Percentiles rank a stretch among this genome's conserved stretches.
phyloP scores from a whole-genome alignment of 2,797 vertebrate genomes.

The Rhincodon typus region DNA sequence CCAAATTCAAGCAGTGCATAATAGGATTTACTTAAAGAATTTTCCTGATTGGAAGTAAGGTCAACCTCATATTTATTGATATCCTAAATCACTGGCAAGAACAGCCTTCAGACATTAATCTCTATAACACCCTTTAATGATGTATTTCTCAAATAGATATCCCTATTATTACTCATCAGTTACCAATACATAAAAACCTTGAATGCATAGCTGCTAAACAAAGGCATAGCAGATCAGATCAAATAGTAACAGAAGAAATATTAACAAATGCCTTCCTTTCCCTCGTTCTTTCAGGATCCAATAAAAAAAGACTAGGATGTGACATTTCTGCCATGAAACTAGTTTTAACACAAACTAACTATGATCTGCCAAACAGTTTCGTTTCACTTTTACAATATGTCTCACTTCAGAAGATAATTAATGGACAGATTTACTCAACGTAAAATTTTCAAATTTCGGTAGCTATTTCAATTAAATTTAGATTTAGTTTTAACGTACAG shows the following conservation, averaged over 20 bases:
- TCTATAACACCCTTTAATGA: neutral
- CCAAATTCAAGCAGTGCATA: neutral
- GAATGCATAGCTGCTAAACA: neutral
- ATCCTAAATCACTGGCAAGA: neutral
- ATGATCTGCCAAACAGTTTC: neutral
- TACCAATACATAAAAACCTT: neutral
- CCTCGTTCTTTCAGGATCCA: neutral
- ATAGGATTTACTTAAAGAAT: neutral
- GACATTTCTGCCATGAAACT: neutral
- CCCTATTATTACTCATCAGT: neutral
- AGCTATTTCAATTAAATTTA: neutral
- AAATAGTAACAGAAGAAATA: neutral
- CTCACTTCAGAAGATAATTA: neutral
- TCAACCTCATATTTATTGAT: neutral
- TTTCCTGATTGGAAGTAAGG: neutral
- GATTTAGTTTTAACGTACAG: neutral
- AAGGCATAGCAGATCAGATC: neutral
- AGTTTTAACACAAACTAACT: no score
- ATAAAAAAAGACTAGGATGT: neutral
- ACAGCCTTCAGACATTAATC: neutral
- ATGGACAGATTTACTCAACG: neutral
- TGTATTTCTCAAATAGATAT: neutral
- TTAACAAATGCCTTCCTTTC: neutral
- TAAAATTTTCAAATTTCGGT: neutral
- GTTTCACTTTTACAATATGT: no score